These are phyloP conservation scores for Apodemus speciosus DNA, from an alignment of 2,113 vertebrate genomes.

Conservation along the genomic window DNA sequence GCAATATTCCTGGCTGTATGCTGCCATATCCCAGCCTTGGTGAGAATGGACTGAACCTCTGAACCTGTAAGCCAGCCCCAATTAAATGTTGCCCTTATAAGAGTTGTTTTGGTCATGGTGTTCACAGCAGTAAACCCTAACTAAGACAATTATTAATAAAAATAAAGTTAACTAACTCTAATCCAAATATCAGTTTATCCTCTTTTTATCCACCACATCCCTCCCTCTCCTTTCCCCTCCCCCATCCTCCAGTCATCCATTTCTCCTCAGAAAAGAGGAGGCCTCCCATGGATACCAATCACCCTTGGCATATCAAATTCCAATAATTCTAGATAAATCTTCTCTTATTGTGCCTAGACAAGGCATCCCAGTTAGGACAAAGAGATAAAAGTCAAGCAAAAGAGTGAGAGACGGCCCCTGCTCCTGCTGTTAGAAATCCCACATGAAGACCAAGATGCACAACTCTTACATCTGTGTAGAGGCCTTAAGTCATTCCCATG, in stretches of 20 bases:
- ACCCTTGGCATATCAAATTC: too few species aligned
- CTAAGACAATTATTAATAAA: too few species aligned
- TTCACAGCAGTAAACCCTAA: not conserved
- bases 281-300: too few species aligned
- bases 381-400: not conserved
- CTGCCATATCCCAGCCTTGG: not conserved
- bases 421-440: too few species aligned
- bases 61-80: not conserved
- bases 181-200: too few species aligned
- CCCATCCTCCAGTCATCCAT: too few species aligned
- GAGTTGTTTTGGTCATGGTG: not conserved
- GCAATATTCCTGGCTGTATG: not conserved
- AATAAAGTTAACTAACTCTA: too few species aligned
- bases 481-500: not conserved
- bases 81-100: not conserved
- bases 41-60: not conserved
- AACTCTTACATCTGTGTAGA: not conserved
- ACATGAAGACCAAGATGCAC: not conserved
- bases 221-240: too few species aligned
- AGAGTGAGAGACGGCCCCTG: not conserved
- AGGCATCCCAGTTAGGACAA: not conserved
- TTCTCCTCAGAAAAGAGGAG: too few species aligned
- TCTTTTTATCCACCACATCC: too few species aligned
- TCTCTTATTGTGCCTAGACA: not conserved
- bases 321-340: not conserved